Percentiles rank a stretch among this genome's conserved stretches.
phyloP scores from a whole-genome alignment of 1,140 invertebrate genomes.

The Trypoxylus dichotomus region DNA sequence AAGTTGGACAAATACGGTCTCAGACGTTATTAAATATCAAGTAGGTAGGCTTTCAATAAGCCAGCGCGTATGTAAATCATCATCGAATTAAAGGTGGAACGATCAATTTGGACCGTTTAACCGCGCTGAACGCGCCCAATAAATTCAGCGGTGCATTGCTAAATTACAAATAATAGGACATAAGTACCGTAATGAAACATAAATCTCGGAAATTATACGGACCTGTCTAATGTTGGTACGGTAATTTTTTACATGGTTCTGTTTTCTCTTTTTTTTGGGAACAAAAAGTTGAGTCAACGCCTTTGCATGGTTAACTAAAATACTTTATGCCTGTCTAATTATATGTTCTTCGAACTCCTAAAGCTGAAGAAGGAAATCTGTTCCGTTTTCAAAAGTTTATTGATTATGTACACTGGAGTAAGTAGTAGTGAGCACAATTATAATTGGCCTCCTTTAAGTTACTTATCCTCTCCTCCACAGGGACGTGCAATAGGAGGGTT shows the following conservation, averaged over 20 bases:
- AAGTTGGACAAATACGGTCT: background rate
- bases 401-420: too few relatives aligned
- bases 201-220: conserved; percentile 17
- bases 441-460: too few relatives aligned
- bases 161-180: conserved; percentile 23
- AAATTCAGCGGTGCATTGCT: background rate
- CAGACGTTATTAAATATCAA: background rate
- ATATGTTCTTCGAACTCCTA: background rate
- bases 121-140: background rate
- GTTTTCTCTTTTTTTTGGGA: background rate
- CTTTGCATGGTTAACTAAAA: background rate
- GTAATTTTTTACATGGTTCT: background rate
- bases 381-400: conserved; percentile 8
- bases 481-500: too few relatives aligned
- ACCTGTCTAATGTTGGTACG: background rate
- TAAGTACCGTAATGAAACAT: conserved; percentile 14
- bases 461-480: too few relatives aligned
- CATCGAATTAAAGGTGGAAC: background rate
- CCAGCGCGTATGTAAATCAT: conserved; percentile 1
- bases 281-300: conserved; percentile 12
- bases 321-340: background rate
- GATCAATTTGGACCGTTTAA: background rate
- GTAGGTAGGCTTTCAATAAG: conserved; percentile 7
- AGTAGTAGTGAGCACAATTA: too few relatives aligned
- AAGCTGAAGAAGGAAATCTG: background rate